Percentiles rank a stretch among this genome's conserved stretches.
Evolutionary conservation across 2,888 invertebrate species (phyloP).

Genomic region (Taphrorychus bicolor): DNA sequence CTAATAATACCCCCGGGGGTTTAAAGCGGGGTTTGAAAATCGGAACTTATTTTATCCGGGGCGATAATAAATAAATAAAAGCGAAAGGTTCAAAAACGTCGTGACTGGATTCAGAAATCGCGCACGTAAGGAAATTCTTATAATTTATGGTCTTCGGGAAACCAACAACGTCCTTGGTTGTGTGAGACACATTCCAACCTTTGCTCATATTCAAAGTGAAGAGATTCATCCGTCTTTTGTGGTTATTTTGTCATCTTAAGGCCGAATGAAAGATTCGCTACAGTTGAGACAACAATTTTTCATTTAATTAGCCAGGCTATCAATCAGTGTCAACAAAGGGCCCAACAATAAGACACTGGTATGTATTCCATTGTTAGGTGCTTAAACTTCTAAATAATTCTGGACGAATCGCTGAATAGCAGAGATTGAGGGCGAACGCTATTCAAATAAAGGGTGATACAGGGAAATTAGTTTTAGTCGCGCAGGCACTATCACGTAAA

Average conservation of each 20-base stretch:
- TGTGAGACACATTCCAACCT: too few species aligned
- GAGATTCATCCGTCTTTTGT: neutral
- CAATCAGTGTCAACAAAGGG: neutral
- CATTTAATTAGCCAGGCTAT: neutral
- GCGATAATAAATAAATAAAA: slow-evolving; percentile 38
- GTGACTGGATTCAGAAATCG: slow-evolving; percentile 27
- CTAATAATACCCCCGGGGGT: slow-evolving; percentile 15
- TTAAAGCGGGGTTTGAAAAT: slow-evolving; percentile 19
- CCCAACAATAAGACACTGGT: neutral
- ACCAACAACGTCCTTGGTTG: too few species aligned
- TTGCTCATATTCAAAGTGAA: too few species aligned
- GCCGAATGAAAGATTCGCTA: neutral
- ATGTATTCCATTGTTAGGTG: slow-evolving; percentile 22
- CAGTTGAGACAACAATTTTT: neutral
- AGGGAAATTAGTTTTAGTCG: slow-evolving; percentile 28
- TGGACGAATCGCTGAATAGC: slow-evolving; percentile 31
- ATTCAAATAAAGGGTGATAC: slow-evolving; percentile 35
- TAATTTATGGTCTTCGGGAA: slow-evolving; percentile 26
- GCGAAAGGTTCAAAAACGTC: slow-evolving; percentile 28
- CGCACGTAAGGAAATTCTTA: slow-evolving; percentile 28
- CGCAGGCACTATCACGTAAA: slow-evolving; percentile 35
- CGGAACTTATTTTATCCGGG: slow-evolving; percentile 22
- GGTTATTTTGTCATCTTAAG: neutral
- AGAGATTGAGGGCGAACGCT: slow-evolving; percentile 26
- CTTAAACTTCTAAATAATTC: slow-evolving; percentile 31